Conservation (phyloP, 2,888 invertebrate genomes). For the Coleophora flavipennella region DNA sequence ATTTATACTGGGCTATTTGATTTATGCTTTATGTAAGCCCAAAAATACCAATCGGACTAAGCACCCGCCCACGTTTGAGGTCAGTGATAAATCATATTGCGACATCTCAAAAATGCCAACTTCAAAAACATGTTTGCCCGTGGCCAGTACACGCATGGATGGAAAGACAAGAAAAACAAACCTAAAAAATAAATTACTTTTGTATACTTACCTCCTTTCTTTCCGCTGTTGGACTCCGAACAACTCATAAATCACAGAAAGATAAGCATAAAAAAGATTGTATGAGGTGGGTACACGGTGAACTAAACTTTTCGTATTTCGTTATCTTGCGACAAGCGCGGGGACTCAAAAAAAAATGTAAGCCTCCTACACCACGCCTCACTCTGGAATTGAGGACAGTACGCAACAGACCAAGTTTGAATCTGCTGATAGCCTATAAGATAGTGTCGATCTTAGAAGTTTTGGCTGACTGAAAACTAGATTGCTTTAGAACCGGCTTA, state of each 20-base stretch:
- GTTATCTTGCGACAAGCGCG: constrained; percentile 61
- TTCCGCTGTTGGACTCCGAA: constrained; percentile 67
- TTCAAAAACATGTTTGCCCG: constrained; percentile 66
- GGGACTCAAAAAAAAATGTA: constrained; percentile 47
- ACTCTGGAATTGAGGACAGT: constrained; percentile 42
- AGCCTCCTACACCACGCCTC: constrained; percentile 50
- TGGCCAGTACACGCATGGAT: constrained; percentile 65
- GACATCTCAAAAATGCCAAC: constrained; percentile 73
- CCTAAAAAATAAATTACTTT: constrained; percentile 72
- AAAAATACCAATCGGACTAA: constrained; percentile 66
- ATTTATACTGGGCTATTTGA: constrained; percentile 46
- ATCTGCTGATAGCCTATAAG: no score
- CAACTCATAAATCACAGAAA: constrained; percentile 69
- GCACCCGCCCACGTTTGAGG: constrained; percentile 64
- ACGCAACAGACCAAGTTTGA: constrained; percentile 8
- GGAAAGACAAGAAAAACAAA: constrained; percentile 70
- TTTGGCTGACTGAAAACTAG: no score
- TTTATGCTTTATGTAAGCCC: constrained; percentile 51
- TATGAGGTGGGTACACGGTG: constrained; percentile 69
- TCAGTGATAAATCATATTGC: constrained; percentile 63
- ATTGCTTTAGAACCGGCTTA: no score
- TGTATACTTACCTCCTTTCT: constrained; percentile 70
- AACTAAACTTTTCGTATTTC: constrained; percentile 68
- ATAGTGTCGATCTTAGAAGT: no score
- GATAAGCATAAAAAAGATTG: constrained; percentile 73